phyloP scores from a whole-genome alignment of 2,113 vertebrate genomes.

The Bubo bubo region DNA sequence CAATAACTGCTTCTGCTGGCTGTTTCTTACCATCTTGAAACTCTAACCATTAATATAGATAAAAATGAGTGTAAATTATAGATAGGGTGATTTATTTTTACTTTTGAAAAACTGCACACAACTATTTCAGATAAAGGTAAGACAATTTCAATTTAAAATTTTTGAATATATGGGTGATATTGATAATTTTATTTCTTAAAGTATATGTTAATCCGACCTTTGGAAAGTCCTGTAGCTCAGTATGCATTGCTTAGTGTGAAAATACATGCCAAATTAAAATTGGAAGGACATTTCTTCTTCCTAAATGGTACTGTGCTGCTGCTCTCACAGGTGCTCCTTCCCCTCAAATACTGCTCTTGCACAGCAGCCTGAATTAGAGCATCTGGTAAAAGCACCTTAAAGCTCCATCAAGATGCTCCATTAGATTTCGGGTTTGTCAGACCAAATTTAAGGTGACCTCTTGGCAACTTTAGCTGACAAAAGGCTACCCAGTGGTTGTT shows the following conservation, averaged over 20 bases:
- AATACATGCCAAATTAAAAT: rapidly evolving
- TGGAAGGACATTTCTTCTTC: neutral
- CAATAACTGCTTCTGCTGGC: neutral
- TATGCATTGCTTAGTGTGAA: neutral
- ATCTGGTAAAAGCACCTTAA: too few relatives aligned
- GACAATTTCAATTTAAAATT: neutral
- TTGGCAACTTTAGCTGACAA: too few relatives aligned
- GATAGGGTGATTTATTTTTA: neutral
- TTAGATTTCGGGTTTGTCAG: too few relatives aligned
- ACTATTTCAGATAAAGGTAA: neutral
- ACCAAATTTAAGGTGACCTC: too few relatives aligned
- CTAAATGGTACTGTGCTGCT: too few relatives aligned
- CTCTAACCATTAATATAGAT: neutral
- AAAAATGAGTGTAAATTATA: neutral
- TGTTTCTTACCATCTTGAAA: neutral
- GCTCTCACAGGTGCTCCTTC: too few relatives aligned
- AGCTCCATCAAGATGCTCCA: too few relatives aligned
- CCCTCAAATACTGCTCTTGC: too few relatives aligned
- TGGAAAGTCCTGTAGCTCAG: neutral
- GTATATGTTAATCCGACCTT: neutral
- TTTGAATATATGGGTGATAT: neutral
- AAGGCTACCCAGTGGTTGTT: too few relatives aligned
- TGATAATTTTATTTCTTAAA: neutral
- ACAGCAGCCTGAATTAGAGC: too few relatives aligned
- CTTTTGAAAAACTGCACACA: neutral